Percentiles rank a stretch among this genome's conserved stretches.
These are phyloP conservation scores for Dorcus hopei DNA, from an alignment of 2,888 invertebrate genomes.

Conservation along the genomic window DNA sequence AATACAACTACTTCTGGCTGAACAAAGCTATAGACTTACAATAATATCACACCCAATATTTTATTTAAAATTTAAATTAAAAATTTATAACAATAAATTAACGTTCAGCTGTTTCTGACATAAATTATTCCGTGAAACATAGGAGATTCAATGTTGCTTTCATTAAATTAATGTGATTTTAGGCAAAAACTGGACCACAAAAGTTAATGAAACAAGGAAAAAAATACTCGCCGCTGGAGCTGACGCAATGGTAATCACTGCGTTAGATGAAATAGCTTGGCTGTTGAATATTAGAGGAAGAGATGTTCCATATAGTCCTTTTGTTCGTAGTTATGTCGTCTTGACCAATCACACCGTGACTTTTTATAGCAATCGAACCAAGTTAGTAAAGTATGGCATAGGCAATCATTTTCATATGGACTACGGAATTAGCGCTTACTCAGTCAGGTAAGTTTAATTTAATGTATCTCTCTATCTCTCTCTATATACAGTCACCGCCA, in stretches of 20 bases:
- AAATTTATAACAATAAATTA: too few relatives aligned
- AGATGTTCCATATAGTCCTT: constrained; percentile 79
- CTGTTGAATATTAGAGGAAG: constrained; percentile 82
- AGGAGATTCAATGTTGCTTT: too few relatives aligned
- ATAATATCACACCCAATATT: too few relatives aligned
- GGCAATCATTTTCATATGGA: constrained; percentile 53
- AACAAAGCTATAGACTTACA: too few relatives aligned
- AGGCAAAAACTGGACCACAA: constrained; percentile 72
- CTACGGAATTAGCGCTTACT: constrained; percentile 58
- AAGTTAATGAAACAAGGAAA: constrained; percentile 64
- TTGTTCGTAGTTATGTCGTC: constrained; percentile 72
- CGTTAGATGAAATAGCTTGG: constrained; percentile 87
- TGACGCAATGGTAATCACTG: constrained; percentile 79
- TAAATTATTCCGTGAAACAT: too few relatives aligned
- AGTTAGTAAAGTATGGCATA: constrained; percentile 52
- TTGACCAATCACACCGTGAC: constrained; percentile 63
- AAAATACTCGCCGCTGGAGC: constrained; percentile 61
- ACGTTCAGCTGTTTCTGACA: too few relatives aligned
- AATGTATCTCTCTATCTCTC: too few relatives aligned
- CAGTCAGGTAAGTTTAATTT: constrained; percentile 57
- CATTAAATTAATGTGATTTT: constrained; percentile 15
- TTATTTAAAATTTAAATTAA: too few relatives aligned
- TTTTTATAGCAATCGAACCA: constrained; percentile 68
- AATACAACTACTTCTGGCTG: too few relatives aligned
- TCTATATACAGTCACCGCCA: too few relatives aligned